A percentile compares a stretch with the other conserved stretches of the same genome.
These are phyloP conservation scores for Craniophora ligustri DNA, from an alignment of 2,888 invertebrate genomes.

Conservation along the genomic window DNA sequence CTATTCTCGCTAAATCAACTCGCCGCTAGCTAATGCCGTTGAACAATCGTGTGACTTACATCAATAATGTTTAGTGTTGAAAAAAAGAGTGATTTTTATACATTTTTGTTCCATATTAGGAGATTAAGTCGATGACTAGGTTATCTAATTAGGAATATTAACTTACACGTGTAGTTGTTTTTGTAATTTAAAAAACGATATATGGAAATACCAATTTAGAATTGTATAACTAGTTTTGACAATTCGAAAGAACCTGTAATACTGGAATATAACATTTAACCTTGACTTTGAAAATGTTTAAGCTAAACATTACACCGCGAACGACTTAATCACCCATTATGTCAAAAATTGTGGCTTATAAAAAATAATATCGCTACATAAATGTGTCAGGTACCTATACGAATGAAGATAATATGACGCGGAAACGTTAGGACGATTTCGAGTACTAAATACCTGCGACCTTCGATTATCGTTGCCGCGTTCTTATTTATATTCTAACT, in stretches of 20 bases:
- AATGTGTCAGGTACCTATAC: conserved; percentile 7
- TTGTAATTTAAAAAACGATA: no score
- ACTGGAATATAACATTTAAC: no score
- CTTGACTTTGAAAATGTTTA: no score
- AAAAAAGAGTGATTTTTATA: conserved; percentile 24
- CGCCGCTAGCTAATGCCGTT: conserved; percentile 46
- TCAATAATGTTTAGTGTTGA: conserved; percentile 20
- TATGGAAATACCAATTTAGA: no score
- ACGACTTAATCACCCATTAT: neutral
- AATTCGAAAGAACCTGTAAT: no score
- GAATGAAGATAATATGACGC: conserved; percentile 16
- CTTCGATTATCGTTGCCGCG: conserved; percentile 10
- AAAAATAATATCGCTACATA: conserved; percentile 4
- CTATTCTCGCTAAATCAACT: conserved; percentile 40
- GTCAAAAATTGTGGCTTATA: conserved; percentile 8
- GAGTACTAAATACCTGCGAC: conserved; percentile 23
- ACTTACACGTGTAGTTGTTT: no score
- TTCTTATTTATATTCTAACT: conserved; percentile 21
- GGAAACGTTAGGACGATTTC: conserved; percentile 20
- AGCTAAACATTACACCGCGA: neutral
- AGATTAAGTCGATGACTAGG: conserved; percentile 1
- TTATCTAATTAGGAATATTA: neutral
- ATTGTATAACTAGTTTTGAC: no score
- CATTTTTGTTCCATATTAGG: neutral
- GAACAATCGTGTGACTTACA: conserved; percentile 22